Evolutionary conservation across 2,797 vertebrate genomes (phyloP).

Genomic region (Zenarchopterus dispar): DNA sequence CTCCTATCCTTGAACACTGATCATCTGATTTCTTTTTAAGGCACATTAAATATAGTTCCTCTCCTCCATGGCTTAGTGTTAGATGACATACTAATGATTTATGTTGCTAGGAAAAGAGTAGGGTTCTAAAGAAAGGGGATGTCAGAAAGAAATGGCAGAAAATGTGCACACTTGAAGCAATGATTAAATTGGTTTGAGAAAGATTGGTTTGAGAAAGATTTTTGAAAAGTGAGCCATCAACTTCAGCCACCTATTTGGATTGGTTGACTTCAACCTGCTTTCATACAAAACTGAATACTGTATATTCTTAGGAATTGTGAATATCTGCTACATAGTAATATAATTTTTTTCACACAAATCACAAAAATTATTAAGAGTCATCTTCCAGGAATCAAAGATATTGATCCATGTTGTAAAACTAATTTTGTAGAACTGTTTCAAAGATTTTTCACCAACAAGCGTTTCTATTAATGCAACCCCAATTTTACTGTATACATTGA

Average conservation of each 20-base stretch:
- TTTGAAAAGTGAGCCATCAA: neutral
- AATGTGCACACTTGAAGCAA: constrained; percentile 10
- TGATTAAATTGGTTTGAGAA: constrained; percentile 29
- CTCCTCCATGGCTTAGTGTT: constrained; percentile 37
- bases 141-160: constrained; percentile 2
- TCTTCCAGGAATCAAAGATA: too few relatives aligned
- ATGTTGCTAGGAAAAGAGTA: constrained; percentile 33
- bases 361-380: too few relatives aligned
- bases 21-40: constrained; percentile 66
- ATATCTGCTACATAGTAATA: neutral
- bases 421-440: too few relatives aligned
- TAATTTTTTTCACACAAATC: too few relatives aligned
- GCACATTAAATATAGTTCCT: constrained; percentile 69
- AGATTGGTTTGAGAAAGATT: constrained; percentile 18
- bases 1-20: constrained; percentile 66
- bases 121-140: constrained; percentile 30
- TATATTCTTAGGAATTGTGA: constrained; percentile 1
- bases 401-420: too few relatives aligned
- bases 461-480: too few relatives aligned
- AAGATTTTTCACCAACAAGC: too few relatives aligned
- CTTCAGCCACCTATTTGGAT: constrained; percentile 7
- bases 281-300: neutral
- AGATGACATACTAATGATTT: constrained; percentile 55
- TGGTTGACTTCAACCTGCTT: neutral
- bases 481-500: too few relatives aligned